A percentile compares a stretch with the other conserved stretches of the same genome.
Evolutionary conservation across 2,888 invertebrate genomes (phyloP).

Genomic region (Thecocarcelia acutangulata): DNA sequence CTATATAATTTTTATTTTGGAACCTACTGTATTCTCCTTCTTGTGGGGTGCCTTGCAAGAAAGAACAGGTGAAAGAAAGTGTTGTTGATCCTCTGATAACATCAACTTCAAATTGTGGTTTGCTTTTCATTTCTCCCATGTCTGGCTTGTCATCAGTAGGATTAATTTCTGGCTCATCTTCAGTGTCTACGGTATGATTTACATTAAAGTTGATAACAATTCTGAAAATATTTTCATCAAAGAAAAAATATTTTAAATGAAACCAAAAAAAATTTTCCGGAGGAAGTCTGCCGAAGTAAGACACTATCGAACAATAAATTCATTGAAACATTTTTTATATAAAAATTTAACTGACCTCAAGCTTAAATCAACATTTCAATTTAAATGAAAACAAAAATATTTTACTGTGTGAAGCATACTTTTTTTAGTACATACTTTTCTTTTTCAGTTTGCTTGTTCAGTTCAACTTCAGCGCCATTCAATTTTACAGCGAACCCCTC

Average conservation of each 20-base stretch:
- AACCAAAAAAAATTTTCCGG: no score
- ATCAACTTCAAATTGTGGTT: conserved; percentile 95
- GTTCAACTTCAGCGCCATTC: conserved; percentile 91
- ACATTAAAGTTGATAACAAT: conserved; percentile 93
- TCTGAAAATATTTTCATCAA: conserved; percentile 56
- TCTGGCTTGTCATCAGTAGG: conserved; percentile 86
- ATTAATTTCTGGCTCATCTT: conserved; percentile 86
- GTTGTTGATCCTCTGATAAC: conserved; percentile 89
- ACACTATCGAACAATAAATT: no score
- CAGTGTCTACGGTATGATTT: conserved; percentile 96
- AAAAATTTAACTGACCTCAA: no score
- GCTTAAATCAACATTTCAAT: no score
- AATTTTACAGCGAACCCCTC: conserved; percentile 91
- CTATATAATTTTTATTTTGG: no score
- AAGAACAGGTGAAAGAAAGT: conserved; percentile 93
- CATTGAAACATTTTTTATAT: no score
- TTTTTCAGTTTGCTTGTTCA: conserved; percentile 87
- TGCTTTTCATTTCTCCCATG: conserved; percentile 92
- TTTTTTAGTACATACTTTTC: conserved; percentile 82
- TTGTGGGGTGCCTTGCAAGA: conserved; percentile 85
- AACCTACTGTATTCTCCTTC: conserved; percentile 88
- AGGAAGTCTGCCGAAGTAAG: no score
- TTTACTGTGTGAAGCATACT: no score
- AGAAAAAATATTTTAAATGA: neutral
- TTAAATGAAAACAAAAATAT: neutral